A percentile compares a stretch with the other conserved stretches of the same genome.
phyloP scores from a whole-genome alignment of 1,140 invertebrate species.

The Uloborus diversus region DNA sequence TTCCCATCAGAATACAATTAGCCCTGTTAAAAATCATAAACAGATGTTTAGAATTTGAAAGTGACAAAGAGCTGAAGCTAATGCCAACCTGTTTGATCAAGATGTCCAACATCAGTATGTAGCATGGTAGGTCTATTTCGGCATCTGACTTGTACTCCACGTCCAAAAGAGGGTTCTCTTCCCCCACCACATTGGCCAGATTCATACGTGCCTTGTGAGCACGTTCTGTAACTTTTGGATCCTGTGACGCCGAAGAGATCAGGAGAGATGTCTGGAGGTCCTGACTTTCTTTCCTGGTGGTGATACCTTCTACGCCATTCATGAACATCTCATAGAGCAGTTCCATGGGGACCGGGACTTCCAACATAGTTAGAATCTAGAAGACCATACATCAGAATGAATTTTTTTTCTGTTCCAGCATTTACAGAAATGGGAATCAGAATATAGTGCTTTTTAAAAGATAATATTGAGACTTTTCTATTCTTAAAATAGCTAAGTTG shows the following conservation, averaged over 20 bases:
- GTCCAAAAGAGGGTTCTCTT: conserved; percentile 19
- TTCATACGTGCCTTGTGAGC: background rate
- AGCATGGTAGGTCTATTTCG: conserved; percentile 80
- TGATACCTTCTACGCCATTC: conserved; percentile 73
- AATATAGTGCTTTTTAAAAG: background rate
- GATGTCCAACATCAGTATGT: conserved; percentile 96
- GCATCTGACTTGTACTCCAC: conserved; percentile 42
- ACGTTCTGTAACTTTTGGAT: background rate
- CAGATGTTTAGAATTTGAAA: no score
- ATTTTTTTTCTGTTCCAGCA: background rate
- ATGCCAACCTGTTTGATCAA: conserved; percentile 86
- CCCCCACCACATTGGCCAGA: conserved; percentile 42
- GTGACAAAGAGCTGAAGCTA: no score
- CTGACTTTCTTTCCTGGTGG: background rate
- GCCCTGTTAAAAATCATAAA: no score
- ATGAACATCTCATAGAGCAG: conserved; percentile 89
- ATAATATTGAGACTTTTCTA: no score
- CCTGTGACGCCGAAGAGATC: conserved; percentile 22
- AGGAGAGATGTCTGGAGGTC: background rate
- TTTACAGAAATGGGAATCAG: background rate
- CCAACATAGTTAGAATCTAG: conserved; percentile 83
- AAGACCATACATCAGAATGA: conserved; percentile 25
- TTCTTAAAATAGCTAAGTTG: no score
- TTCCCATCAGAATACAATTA: no score
- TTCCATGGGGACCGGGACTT: conserved; percentile 86